Base-by-base conservation (phyloP, 2,888 invertebrate genomes). In the Carabus problematicus region DNA sequence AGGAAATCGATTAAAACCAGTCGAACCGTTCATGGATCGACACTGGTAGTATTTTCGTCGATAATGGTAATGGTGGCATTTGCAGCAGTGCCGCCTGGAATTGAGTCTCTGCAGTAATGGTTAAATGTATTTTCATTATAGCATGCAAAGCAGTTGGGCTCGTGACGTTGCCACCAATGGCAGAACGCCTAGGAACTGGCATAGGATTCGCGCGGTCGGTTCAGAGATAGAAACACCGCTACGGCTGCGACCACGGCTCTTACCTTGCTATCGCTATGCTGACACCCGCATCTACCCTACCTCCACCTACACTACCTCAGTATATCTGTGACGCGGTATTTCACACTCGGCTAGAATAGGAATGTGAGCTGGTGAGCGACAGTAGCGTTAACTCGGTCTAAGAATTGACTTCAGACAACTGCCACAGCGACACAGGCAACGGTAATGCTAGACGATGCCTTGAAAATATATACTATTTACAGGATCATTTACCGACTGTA, bases 91-190 rank as follows among this genome's bases (percentile, higher is more conserved):
- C 19, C 52, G 52, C 52, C 18, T 52, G 52, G 52, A 52, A 52
- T 52, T 52, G 52, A 60, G 60, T 42, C 45, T 12, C 41, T 70
- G 72, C 72, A 74, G 75, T 75, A 76, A 76, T 75, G 74, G 75
- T 72, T 77, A 77, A 79, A 79, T 79, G 79, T 79, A 77, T 78
- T 79, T 79, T 79, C 79, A 79, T 79, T 79, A 79, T 79, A 79
- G 77, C 77, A 79, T 79, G 79, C 79, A 79, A 79, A 79, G 76
- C 77, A 79, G 78, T 72, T 29, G 29, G 29, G 29, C 29, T 29
- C 29, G 29, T 29, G 29, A 29, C 29, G 29, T 6, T 6, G 29
- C 29, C 6, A 6, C 29, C 29, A 29, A 29, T 29, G 29, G 29
- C 29, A 29, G 29, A 29, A 29, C 6, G 29, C 29, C 29, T 29